Evolutionary conservation across 1,140 invertebrate species (phyloP).

Genomic region (Listronotus bonariensis): DNA sequence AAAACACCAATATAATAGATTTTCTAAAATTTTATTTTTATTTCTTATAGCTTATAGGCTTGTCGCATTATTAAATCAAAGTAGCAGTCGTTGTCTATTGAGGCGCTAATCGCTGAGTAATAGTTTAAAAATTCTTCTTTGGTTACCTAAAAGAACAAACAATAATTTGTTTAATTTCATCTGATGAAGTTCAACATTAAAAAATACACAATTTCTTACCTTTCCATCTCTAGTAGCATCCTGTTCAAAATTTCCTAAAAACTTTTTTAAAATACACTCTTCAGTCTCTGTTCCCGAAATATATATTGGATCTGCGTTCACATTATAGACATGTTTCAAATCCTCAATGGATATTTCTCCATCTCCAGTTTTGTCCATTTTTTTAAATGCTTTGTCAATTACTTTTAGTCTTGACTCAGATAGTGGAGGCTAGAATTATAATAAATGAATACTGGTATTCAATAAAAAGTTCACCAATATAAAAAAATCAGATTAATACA

Average conservation of each 20-base stretch:
- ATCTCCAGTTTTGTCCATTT: constrained; percentile 86
- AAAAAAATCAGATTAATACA: too few relatives aligned
- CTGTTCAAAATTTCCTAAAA: constrained; percentile 87
- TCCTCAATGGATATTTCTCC: constrained; percentile 86
- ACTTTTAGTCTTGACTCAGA: constrained; percentile 72
- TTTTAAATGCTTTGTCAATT: constrained; percentile 84
- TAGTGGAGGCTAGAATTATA: constrained; percentile 81
- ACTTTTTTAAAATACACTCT: constrained; percentile 82
- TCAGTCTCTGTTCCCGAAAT: constrained; percentile 89
- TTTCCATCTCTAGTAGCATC: constrained; percentile 79
- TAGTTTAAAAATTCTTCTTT: constrained; percentile 94
- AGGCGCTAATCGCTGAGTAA: constrained; percentile 90
- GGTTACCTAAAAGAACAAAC: constrained; percentile 70
- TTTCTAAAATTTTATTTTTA: background rate
- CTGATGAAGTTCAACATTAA: too few relatives aligned
- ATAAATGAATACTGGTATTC: background rate
- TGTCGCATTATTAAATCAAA: constrained; percentile 96
- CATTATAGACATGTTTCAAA: constrained; percentile 80
- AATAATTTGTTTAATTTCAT: too few relatives aligned
- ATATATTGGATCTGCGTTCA: constrained; percentile 80
- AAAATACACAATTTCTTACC: constrained; percentile 60
- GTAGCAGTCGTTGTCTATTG: constrained; percentile 91
- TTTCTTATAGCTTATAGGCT: constrained; percentile 82
- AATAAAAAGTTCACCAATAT: too few relatives aligned
- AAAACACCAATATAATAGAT: background rate